Base-by-base conservation (phyloP, 2,797 vertebrate species). In the Cirrhinus molitorella region DNA sequence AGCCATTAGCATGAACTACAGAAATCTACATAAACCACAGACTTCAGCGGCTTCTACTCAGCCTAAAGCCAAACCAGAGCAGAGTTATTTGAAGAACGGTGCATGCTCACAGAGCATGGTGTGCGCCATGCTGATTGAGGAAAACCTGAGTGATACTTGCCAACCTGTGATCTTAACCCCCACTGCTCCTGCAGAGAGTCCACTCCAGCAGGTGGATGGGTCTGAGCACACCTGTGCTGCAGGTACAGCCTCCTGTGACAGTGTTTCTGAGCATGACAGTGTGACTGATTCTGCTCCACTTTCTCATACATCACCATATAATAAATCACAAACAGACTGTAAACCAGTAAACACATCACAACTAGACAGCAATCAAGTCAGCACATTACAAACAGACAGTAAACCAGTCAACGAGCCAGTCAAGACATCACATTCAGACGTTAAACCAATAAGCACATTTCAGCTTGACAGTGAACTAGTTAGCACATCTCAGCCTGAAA, bases 1-100 rank as follows among this genome's bases (percentile, higher is more conserved):
- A 12, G 91, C 94, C 0, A 90, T 95, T 81, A 91, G 93, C 85
- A 92, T 94, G 79, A 91, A 81, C 87, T 93, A 90, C 23, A 91
- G 90, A 84, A 93, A 92, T 79, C 92, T 93, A 80, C 91, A 93
- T 79, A 90, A 90, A 81, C 85, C 91, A 45, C 88, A 57, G 80
- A 92, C 89, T 89, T n/a, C n/a, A n/a, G 83, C 59, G 11, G 81
- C 16, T 59, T 77, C 63, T 21, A 37, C 51, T 34, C 65, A 37
- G 34, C 37, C 78, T 77, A 74, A 72, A 25, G n/a, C 37, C 57
- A 74, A 55, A 43, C 79, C 80, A 14, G 83, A 34, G 11, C 28
- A 83, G 71, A 83, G 85, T 23, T 7, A 45, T 63, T 79, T 80
- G 21, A 89, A 89, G 76, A 90, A 88, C 25, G 59, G 68, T 17